Base-by-base conservation (phyloP, 2,797 vertebrate species). In the Melanotaenia pygmaea region DNA sequence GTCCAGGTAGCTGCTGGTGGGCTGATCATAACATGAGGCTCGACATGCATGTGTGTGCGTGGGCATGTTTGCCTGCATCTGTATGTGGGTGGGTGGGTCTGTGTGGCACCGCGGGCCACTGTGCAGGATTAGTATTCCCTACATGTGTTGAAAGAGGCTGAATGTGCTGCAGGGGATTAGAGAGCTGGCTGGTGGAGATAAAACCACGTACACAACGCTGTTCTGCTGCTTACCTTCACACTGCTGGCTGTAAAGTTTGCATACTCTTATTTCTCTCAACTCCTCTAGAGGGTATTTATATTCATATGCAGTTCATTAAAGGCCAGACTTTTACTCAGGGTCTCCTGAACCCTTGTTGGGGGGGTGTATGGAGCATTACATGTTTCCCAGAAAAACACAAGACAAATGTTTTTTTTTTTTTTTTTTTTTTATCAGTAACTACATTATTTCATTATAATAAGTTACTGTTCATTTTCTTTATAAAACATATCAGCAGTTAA, bases 131-230 rank as follows among this genome's bases (percentile, higher is more conserved):
- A 75, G 67, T 82, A 72, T 82, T 78, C 57, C 38, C 40, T 65
- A 35, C 64, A 63, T 74, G 43, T 69, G 75, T 78, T 60, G 71
- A 35, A 82, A 75, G 78, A 78, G 68, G 72, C 70, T 78, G 72
- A 75, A 6, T 72, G 72, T 82, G 71, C 53, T 67, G 64, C 67
- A 61, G 60, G 80, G 80, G 76, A 82, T 78, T 82, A 78, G 68
- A 62, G 76, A 72, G 67, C 76, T 78, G 80, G 67, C 47, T 50
- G 64, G 51, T 50, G 22, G 68, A 72, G 80, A 82, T 82, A 82
- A 78, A 67, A 74, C 26, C 43, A 43, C 72, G 51, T n/a, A 71
- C 59, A 64, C 71, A 72, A 71, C 60, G 68, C 57, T 57, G 34
- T 24, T 62, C 22, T 54, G 68, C 57, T 57, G 34, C 32, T 62